These are phyloP conservation scores for Helogale parvula DNA, from an alignment of 2,113 vertebrate genomes.

Conservation along the genomic window DNA sequence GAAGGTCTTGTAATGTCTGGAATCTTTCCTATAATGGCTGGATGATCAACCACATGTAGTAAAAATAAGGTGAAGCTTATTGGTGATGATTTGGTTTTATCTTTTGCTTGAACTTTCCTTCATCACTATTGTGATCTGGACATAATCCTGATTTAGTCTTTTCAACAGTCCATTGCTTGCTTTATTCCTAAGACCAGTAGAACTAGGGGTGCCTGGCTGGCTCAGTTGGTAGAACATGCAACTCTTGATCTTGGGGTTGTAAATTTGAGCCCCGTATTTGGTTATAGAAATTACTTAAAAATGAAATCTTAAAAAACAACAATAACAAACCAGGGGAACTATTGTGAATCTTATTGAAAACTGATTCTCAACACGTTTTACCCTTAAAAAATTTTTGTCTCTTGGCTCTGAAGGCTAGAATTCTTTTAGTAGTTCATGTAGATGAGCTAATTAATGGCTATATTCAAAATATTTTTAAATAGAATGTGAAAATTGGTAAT, in stretches of 20 bases:
- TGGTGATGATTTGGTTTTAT: slow-evolving; percentile 14
- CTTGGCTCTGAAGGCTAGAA: background rate
- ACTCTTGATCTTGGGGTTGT: background rate
- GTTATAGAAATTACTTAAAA: background rate
- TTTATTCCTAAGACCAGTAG: background rate
- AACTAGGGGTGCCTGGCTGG: background rate
- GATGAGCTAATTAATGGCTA: background rate
- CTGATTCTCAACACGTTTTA: slow-evolving; percentile 7
- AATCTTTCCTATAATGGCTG: slow-evolving; percentile 10
- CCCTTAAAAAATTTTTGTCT: background rate
- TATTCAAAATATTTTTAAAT: slow-evolving; percentile 32
- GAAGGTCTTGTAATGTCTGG: background rate
- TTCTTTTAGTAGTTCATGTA: background rate
- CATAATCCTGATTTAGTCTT: background rate
- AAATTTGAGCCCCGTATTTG: background rate
- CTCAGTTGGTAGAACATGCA: background rate
- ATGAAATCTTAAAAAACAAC: background rate
- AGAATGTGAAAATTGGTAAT: slow-evolving; percentile 22
- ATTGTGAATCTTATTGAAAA: background rate
- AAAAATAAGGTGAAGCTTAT: background rate
- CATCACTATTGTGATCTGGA: background rate
- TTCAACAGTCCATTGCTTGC: background rate
- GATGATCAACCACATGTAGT: background rate
- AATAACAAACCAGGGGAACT: background rate
- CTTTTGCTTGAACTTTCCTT: background rate